phyloP scores from a whole-genome alignment of 2,888 invertebrate genomes.

The Frankliniella intonsa region DNA sequence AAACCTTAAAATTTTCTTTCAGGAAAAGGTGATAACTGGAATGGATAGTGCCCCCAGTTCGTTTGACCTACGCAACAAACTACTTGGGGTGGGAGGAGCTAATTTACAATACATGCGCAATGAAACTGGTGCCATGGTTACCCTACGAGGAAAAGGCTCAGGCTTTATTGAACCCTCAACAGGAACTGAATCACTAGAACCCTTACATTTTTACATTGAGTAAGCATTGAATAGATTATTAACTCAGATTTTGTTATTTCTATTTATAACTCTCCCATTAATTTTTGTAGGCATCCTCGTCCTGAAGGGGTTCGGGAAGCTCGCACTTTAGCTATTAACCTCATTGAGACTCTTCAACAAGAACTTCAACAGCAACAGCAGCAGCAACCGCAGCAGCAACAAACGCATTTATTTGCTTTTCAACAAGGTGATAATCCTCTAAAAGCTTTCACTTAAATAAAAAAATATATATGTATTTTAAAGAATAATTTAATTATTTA shows the following conservation, averaged over 20 bases:
- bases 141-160: constrained; percentile 64
- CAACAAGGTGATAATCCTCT: background rate
- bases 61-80: constrained; percentile 69
- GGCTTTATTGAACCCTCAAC: constrained; percentile 55
- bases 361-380: constrained; percentile 47
- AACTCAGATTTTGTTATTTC: background rate
- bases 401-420: constrained; percentile 4
- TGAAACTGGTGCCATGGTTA: constrained; percentile 72
- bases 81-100: constrained; percentile 65
- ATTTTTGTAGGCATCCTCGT: constrained; percentile 57
- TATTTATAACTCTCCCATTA: constrained; percentile 26
- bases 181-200: constrained; percentile 61
- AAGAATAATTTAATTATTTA: too few species aligned
- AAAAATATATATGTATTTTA: background rate
- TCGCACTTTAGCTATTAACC: constrained; percentile 67
- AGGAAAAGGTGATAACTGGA: constrained; percentile 54
- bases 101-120: constrained; percentile 72
- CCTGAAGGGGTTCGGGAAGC: constrained; percentile 64
- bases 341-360: constrained; percentile 70
- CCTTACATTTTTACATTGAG: constrained; percentile 71
- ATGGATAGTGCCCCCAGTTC: constrained; percentile 70
- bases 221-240: constrained; percentile 43
- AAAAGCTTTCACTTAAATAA: too few species aligned
- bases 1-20: background rate
- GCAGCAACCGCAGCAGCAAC: constrained; percentile 43